Base-by-base conservation (phyloP, 1,140 invertebrate genomes). In the Archegozetes longisetosus region DNA sequence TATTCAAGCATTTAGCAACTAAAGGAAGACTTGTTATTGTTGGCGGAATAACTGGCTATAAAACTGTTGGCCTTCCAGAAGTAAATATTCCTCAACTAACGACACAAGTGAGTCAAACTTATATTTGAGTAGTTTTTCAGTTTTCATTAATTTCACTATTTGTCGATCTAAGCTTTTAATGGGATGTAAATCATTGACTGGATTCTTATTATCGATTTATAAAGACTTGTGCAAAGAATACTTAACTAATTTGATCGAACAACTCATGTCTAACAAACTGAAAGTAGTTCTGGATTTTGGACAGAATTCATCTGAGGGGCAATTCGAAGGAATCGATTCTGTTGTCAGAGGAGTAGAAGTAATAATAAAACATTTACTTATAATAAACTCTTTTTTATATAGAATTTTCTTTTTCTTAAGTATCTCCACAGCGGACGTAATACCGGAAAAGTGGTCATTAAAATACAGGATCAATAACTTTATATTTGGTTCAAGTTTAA, bases 11-110 rank as follows among this genome's bases (percentile, higher is more conserved):
- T 55, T 62, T 73, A 17, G 67, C 69, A n/a, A n/a, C 61, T 3
- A 64, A 66, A 51, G 71, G 71, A 17, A 60, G 71, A n/a, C 57
- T 72, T 3, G 63, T 72, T 24, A 61, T 71, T 9, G 69, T 72
- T 57, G 71, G 71, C 9, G 68, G 61, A 46, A 71, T 71, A 14
- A 60, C 65, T 13, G 66, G 68, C 6, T 72, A 72, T 51, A 62
- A 67, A 28, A 22, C 49, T 4, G n/a, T 12, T 6, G 24, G 24
- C 20, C 12, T 51, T 51, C 49, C 51, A n/a, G 20, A 32, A 6
- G 32, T 60, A 55, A 22, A 27, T 25, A 54, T 60, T 14, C 23
- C n/a, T 12, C 14, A 60, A 26, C 23, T 60, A 23, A 26, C 49
- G 3, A 53, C 28, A n/a, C 55, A 60, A 40, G 58, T 27, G 9